Base-by-base conservation (phyloP, 2,113 vertebrate species). In the Abramis brama region DNA sequence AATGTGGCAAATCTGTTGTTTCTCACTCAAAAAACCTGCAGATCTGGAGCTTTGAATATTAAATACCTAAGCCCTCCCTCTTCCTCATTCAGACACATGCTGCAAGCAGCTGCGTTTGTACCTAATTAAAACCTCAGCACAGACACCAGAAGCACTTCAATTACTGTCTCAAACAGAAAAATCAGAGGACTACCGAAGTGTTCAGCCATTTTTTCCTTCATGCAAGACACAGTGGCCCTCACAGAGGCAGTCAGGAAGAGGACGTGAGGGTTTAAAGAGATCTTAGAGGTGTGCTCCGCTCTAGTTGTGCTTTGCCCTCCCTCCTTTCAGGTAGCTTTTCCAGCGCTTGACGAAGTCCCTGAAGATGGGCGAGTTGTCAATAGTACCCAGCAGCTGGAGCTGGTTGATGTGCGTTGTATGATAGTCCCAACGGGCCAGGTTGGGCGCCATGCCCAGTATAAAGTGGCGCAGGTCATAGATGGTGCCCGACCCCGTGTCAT, bases 341-440 rank as follows among this genome's bases (percentile, higher is more conserved):
- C 98, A 99, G 86, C 98, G 93, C 91, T 95, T 97, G 81, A 96
- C 92, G 33, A 98, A 97, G 30, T 99, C 98, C 89, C 88, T 97
- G 93, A 99, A 99, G 92, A 99, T 17, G 25, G 97, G 96, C 0
- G 97, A 87, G 83, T 94, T 96, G 8, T 99, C 97, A 0, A 99
- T 91, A 50, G 97, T 96, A 62, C 93, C 95, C 78, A 99, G 94
- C 73, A 99, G 96, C 94, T 99, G 98, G 55, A 99, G 96, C 93
- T 99, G 98, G 92, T 99, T 99, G 91, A 99, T 99, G 96, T 99
- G 98, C 3, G 98, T 99, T 88, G 98, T 99, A 93, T 99, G 98
- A 83, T 99, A 99, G 93, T 99, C 98, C 98, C 98, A 99, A 43
- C 98, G 98, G 0, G 98, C 98, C 93, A 99, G 92, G 94, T 99